Conservation (phyloP, 2,797 vertebrate genomes). For the Pteronotus mesoamericanus region DNA sequence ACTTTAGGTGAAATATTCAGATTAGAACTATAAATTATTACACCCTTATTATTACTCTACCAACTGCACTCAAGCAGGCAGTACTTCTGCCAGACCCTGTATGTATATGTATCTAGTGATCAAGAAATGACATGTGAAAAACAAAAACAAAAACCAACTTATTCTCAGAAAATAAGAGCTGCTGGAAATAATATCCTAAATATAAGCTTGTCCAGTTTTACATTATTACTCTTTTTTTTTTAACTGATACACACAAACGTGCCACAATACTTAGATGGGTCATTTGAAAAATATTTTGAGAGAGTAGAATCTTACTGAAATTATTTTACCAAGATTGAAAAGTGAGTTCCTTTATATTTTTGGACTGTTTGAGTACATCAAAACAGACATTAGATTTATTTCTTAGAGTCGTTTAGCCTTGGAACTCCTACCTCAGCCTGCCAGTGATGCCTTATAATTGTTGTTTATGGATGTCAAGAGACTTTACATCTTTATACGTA, state of each 20-base stretch:
- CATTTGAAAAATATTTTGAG: slow-evolving; percentile 71
- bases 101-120: neutral
- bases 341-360: slow-evolving; percentile 33
- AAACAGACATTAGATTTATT: slow-evolving; percentile 40
- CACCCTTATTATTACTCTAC: too few species aligned
- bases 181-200: neutral
- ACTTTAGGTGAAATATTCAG: too few species aligned
- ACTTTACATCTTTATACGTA: neutral
- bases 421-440: neutral
- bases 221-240: slow-evolving; percentile 52
- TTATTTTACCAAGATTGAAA: slow-evolving; percentile 29
- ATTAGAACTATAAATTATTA: too few species aligned
- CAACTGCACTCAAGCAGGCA: too few species aligned
- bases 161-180: neutral
- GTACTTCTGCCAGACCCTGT: neutral
- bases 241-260: slow-evolving; percentile 58
- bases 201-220: neutral
- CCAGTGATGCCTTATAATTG: slow-evolving; percentile 59
- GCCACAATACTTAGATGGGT: slow-evolving; percentile 63
- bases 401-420: slow-evolving; percentile 48
- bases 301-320: slow-evolving; percentile 43
- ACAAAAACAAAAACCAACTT: neutral
- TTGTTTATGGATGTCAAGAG: slow-evolving; percentile 57
- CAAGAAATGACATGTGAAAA: neutral
- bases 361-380: slow-evolving; percentile 26